phyloP scores from a whole-genome alignment of 1,140 invertebrate genomes.

The Rhopalosiphum padi region DNA sequence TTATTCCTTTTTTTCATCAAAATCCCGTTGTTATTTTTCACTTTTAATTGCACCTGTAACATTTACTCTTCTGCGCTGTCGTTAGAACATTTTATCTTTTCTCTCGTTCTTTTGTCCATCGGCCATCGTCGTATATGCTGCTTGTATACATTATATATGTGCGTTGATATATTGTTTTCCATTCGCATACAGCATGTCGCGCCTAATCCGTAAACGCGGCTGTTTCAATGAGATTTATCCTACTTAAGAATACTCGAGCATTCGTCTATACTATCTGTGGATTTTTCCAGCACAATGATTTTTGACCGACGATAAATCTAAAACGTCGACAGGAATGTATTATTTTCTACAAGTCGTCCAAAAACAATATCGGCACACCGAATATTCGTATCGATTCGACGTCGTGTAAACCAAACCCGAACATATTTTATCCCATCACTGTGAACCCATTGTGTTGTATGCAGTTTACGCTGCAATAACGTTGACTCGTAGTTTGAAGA shows the following conservation, averaged over 20 bases:
- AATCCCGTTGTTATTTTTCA: neutral
- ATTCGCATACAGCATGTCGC: neutral
- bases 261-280: neutral
- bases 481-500: neutral
- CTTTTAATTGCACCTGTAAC: conserved; percentile 29
- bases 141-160: neutral
- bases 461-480: neutral
- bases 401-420: neutral
- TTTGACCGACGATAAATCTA: conserved; percentile 4
- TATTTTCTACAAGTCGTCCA: neutral
- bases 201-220: neutral
- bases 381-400: neutral
- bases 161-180: neutral
- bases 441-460: neutral
- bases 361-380: neutral
- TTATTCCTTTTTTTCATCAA: conserved; percentile 4
- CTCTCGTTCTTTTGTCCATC: neutral
- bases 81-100: neutral
- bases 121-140: neutral
- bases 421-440: neutral
- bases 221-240: neutral
- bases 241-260: neutral
- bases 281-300: neutral
- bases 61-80: neutral
- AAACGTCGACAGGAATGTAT: neutral